Evolutionary conservation across 1,140 invertebrate species (phyloP), one percentile per base, ranked within the genome.

Genomic region (Hetaerina americana): DNA sequence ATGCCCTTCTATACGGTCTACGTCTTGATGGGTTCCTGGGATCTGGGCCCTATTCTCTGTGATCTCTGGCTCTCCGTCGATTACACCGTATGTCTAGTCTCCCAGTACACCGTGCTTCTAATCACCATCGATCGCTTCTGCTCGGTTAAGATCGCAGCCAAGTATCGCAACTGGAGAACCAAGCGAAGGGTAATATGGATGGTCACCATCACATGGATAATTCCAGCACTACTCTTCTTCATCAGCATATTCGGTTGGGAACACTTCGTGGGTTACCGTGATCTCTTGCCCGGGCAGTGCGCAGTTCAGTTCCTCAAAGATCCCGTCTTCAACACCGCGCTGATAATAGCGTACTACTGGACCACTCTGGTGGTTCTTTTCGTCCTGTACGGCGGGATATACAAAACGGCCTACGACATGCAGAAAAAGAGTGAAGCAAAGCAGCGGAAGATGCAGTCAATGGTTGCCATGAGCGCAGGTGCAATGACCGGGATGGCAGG

Each of bases 241-340:
- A 96, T 96, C 70, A 96, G 94, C 71, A 99, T 99, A 74, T 98
- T 99, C 78, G 97, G 97, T 27, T 99, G 98, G 96, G 96, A 98
- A 79, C 94, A 96, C 79, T 98, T 98, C 78, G 90, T 96, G 29
- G 97, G 96, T 1, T 92, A 92, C 77, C 83, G 95, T 71, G 93
- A 97, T 77, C 82, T 98, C 24, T 82, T 87, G 72, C 90, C 92
- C 0, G 92, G 92, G 6, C 89, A 97, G 79, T 99, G 97, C 80
- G 92, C 95, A 49, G 97, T 99, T 0, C 97, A 99, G 82, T 99
- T 99, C 81, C 86, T 99, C 49, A 96, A 97, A 82, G 95, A 99
- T 82, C 96, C 97, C 0, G 87, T 98, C 26, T 99, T 98, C 82
- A 98, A 97, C 79, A 97, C 95, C 29, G 91, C 95, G n/a, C 85